Base-by-base conservation (phyloP, 2,888 invertebrate species). In the Agrochola lychnidis region DNA sequence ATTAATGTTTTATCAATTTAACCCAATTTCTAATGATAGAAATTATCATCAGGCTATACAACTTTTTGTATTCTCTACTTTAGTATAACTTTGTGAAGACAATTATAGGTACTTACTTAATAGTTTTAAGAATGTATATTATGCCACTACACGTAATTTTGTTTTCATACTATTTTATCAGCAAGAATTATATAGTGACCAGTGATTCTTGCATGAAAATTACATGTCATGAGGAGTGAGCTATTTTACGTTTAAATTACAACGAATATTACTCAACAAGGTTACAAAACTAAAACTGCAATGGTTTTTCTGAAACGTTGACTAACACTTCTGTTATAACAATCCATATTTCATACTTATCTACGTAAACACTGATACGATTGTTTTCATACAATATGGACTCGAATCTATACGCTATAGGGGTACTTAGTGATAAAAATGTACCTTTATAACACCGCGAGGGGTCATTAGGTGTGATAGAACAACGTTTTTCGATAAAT, bases 381-480 rank as follows among this genome's bases (percentile, higher is more conserved):
- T 92, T 95, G 93, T 95, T 94, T 92, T 94, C 90, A 90, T 92
- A 93, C 89, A 86, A 59, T 89, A 91, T 88, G 85, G 88, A 87
- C 81, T 88, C 82, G 73, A 88, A 89, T 90, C 77, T 90, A 83
- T 80, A 88, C 72, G 80, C 71, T 87, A 88, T 85, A 76, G 76
- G 84, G 78, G 78, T 90, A 90, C 87, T 77, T 78, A 89, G 87
- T 83, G 84, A 88, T 89, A 85, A 90, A 84, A 89, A 89, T 92
- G 85, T 96, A 96, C 96, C 96, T 96, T 93, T 87, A 86, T 89
- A 93, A 91, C 91, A 94, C 92, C 90, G 93, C 91, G 92, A 94
- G 92, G 92, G 94, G 91, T 95, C 96, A 96, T 96, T 94, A 95
- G 95, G 93, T 92, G 94, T 92, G 93, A 91, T 95, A 94, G 92